Base-by-base conservation (phyloP, 2,888 invertebrate genomes). In the Macrosiphum euphorbiae region DNA sequence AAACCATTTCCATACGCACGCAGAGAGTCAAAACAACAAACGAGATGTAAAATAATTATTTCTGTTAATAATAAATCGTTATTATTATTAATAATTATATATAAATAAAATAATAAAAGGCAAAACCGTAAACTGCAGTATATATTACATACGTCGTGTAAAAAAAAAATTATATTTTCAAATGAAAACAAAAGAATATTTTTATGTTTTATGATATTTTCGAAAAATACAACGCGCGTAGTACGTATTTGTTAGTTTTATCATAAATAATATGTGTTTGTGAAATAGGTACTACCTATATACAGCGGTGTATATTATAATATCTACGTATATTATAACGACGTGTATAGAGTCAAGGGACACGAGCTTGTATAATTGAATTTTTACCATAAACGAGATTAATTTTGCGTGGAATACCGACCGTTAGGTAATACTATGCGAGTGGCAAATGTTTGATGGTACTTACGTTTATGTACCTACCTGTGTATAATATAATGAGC, bases 331-430 rank as follows among this genome's bases (percentile, higher is more conserved):
- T 78, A 78, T 35, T 78, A 78, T 35, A 78, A 78, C 78, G 78
- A 35, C 35, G 78, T 20, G 78, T 78, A 8, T 20, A 35, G 78
- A 78, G 78, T 35, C 78, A 78, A 78, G 50, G n/a, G 87, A 87
- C 87, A 78, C 78, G 35, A 20, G 50, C 87, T 28, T 47, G 86
- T 50, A n/a, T 87, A 87, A 87, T 87, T 50, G 50, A 50, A 87
- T 87, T 87, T 87, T 50, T 87, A 87, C 87, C 87, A 50, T 50
- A 87, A 87, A 87, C 50, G 87, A 50, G 87, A 87, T 87, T 87
- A 87, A 87, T 87, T n/a, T 87, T n/a, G 16, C 50, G 50, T n/a
- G 87, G 41, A n/a, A 86, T 50, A 50, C n/a, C 50, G n/a, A 50
- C 47, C n/a, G 50, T 87, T 41, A 47, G 28, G 44, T 47, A 86